Evolutionary conservation across 2,113 vertebrate species (phyloP).

Genomic region (Gallinago paraguaiae): DNA sequence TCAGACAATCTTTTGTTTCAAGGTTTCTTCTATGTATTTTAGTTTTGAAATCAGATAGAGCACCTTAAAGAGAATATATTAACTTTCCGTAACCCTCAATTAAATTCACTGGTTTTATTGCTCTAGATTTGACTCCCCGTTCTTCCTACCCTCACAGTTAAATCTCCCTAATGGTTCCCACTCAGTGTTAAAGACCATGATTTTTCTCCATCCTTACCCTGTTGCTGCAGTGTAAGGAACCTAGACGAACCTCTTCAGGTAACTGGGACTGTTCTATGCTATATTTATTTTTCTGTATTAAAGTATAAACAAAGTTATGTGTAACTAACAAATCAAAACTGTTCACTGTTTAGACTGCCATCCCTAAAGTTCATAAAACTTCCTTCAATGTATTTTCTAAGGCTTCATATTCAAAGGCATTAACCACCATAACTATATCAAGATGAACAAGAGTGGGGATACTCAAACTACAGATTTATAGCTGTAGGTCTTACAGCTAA

Average conservation of each 20-base stretch:
- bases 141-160: background rate
- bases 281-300: background rate
- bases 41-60: background rate
- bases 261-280: background rate
- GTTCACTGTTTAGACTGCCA: background rate
- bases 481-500: background rate
- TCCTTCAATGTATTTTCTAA: background rate
- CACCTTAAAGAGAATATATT: background rate
- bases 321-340: background rate
- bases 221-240: background rate
- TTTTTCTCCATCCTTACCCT: background rate
- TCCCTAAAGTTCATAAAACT: background rate
- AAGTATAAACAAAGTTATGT: background rate
- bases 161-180: background rate
- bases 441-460: background rate
- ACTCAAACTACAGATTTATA: background rate
- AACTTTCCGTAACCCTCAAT: background rate
- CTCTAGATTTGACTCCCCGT: background rate
- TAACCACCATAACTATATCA: background rate
- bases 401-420: background rate
- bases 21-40: background rate
- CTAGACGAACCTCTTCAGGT: background rate
- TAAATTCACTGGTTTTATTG: background rate
- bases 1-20: background rate
- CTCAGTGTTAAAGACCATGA: background rate